Conservation (phyloP, 2,113 vertebrate species). For the Nansenia antarctica region DNA sequence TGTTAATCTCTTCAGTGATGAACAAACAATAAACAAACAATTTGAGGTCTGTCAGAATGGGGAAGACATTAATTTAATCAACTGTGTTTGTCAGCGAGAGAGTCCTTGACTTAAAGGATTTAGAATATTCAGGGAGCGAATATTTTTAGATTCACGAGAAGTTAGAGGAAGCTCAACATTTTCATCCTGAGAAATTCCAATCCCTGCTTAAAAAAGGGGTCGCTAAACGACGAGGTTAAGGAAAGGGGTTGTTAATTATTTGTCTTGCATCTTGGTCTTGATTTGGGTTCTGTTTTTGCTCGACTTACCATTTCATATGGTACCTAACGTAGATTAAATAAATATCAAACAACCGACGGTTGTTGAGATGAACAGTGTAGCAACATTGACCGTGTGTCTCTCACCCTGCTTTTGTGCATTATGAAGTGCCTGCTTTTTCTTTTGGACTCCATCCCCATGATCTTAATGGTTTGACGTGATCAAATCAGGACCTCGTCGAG, state of each 20-base stretch:
- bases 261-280: not conserved
- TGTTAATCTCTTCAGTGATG: not conserved
- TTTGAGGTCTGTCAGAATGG: not conserved
- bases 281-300: not conserved
- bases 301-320: not conserved
- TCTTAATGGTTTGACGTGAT: too few relatives aligned
- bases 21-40: constrained; percentile 3
- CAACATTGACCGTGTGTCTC: not conserved
- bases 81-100: not conserved
- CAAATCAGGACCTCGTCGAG: too few relatives aligned
- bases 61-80: not conserved
- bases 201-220: not conserved
- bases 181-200: not conserved
- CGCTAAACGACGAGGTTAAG: not conserved
- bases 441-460: too few relatives aligned
- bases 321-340: not conserved
- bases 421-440: constrained; percentile 1
- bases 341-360: not conserved
- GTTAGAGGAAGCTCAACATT: not conserved
- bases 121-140: not conserved
- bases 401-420: not conserved
- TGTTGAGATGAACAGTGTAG: not conserved
- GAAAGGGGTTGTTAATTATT: not conserved
- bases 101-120: constrained; percentile 10
- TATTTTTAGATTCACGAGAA: not conserved